Percentiles rank a stretch among this genome's conserved stretches.
Conservation (phyloP, 1,140 invertebrate species). For the Euglossa dilemma region DNA sequence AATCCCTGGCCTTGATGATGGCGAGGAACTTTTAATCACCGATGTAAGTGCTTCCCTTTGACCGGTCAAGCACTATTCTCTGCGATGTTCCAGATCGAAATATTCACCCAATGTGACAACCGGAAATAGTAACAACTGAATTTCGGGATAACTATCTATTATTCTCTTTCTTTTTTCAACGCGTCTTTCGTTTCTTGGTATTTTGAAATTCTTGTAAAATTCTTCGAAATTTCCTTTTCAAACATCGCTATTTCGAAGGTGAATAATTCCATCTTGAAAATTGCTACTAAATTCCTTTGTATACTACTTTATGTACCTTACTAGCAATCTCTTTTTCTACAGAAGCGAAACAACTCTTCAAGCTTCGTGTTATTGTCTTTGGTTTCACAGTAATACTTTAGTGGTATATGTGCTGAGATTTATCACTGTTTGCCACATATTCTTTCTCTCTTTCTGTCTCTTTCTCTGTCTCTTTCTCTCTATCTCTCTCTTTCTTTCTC, state of each 20-base stretch:
- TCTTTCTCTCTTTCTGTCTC: slow-evolving; percentile 66
- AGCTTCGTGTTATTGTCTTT: slow-evolving; percentile 33
- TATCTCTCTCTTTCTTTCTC: slow-evolving; percentile 50
- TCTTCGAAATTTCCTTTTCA: too few relatives aligned
- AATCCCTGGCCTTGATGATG: slow-evolving; percentile 97
- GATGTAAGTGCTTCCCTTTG: slow-evolving; percentile 90
- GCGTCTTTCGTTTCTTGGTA: too few relatives aligned
- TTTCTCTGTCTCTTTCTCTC: slow-evolving; percentile 56
- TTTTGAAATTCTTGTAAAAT: too few relatives aligned
- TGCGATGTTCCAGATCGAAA: slow-evolving; percentile 1
- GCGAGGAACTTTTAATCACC: slow-evolving; percentile 95
- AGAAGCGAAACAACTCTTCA: slow-evolving; percentile 17
- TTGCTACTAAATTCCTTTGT: neutral
- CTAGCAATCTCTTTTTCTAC: neutral
- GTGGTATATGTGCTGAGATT: slow-evolving; percentile 32
- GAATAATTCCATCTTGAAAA: neutral
- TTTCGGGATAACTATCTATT: too few relatives aligned
- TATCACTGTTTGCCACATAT: slow-evolving; percentile 66
- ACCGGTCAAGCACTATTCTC: slow-evolving; percentile 42
- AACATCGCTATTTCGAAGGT: neutral
- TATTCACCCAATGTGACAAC: neutral
- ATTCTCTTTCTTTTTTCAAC: neutral
- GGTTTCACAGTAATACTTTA: neutral
- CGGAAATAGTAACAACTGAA: too few relatives aligned
- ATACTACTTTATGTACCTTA: neutral